Conservation (phyloP, 2,113 vertebrate species). For the Petromus typicus region DNA sequence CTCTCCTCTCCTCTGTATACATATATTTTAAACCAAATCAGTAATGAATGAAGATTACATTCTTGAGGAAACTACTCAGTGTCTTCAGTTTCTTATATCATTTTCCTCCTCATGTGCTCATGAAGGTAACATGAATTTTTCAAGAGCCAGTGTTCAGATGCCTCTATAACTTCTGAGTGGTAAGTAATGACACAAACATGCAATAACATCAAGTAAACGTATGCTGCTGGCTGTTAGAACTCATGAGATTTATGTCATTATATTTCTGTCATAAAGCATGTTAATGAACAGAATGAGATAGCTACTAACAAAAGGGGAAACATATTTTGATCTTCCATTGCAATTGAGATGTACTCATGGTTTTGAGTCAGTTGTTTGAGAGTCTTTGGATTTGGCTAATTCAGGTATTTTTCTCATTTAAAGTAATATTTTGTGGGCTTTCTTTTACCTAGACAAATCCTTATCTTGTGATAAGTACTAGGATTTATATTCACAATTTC, state of each 20-base stretch:
- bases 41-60: neutral
- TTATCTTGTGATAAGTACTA: neutral
- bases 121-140: neutral
- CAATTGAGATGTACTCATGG: neutral
- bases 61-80: neutral
- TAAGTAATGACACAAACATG: neutral
- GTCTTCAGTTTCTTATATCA: neutral
- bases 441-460: neutral
- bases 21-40: neutral
- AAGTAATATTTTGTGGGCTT: neutral
- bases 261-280: neutral
- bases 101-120: neutral
- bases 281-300: neutral
- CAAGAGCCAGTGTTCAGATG: neutral
- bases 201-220: neutral
- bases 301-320: neutral
- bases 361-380: neutral
- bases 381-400: neutral
- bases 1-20: neutral
- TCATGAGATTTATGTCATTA: neutral
- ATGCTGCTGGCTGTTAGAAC: neutral
- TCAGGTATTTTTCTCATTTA: neutral
- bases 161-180: neutral
- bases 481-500: neutral
- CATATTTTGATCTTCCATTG: neutral